Evolutionary conservation across 2,113 vertebrate species (phyloP), one percentile per base, ranked within the genome.

Genomic region (Vulpes ferrilata): DNA sequence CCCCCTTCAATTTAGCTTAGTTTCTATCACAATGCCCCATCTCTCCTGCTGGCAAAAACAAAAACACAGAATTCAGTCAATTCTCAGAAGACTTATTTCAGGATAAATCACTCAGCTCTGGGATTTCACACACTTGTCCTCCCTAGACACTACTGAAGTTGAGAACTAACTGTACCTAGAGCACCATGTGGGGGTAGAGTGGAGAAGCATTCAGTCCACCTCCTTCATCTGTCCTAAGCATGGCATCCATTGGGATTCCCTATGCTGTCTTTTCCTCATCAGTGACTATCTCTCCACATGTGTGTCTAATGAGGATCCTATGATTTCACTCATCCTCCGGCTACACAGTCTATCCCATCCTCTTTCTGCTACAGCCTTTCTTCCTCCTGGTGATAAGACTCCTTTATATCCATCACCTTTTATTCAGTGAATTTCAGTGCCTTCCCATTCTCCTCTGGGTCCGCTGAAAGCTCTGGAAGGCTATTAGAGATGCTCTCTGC

Each of bases 1-100:
- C 81, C 67, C 43, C 62, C n/a, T 35, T 83, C 3, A 12, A 65
- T 59, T 90, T 53, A 11, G 48, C 17, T 35, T 90, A n/a, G 10
- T 69, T 79, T 92, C 48, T 48, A 43, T 59, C 76, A 93, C 11
- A 59, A 23, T 35, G 48, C 25, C n/a, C 11, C n/a, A 19, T 71
- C 60, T 94, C 27, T 83, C 17, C 19, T 65, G 22, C 71, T 71
- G 48, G 35, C 2, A 3, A 7, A 22, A 13, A 25, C 64, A 48
- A 15, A 43, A 8, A n/a, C 59, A 67, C 3, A 65, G 25, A 92
- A 67, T 15, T 83, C 17, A 12, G 22, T 92, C 4, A 12, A 57
- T 89, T 92, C 60, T 94, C 55, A 65, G 93, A 86, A 96, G 82
- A 92, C 17, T 5, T 55, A 51, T 90, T 85, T 86, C 55, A 38